phyloP scores from a whole-genome alignment of 2,113 vertebrate species.

The Axis porcinus region DNA sequence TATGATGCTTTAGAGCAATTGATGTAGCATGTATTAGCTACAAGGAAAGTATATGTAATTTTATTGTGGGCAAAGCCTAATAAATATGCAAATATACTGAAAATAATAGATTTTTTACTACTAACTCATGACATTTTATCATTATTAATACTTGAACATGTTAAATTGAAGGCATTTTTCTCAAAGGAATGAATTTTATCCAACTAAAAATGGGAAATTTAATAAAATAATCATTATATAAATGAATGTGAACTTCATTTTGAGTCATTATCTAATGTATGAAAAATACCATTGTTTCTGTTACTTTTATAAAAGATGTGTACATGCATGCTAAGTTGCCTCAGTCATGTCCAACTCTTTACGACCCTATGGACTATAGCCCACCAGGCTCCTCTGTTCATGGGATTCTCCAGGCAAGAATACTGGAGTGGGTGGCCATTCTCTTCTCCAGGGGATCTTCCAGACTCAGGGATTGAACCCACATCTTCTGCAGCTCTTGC shows the following conservation, averaged over 20 bases:
- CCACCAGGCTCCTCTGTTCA: neutral
- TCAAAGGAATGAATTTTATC: neutral
- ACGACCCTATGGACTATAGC: neutral
- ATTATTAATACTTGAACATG: neutral
- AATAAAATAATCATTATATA: neutral
- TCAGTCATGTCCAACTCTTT: neutral
- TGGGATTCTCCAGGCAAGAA: neutral
- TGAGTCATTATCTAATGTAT: neutral
- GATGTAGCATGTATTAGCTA: neutral
- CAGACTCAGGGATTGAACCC: fast-evolving
- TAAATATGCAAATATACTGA: neutral
- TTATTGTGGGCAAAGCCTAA: neutral
- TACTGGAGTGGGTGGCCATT: neutral
- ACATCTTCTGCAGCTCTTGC: neutral
- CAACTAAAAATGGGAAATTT: neutral
- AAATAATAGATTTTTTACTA: neutral
- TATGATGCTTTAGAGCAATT: neutral
- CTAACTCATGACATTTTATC: neutral
- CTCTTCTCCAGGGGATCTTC: neutral
- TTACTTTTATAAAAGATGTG: neutral
- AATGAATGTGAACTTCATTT: neutral
- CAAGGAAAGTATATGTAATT: neutral
- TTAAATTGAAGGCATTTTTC: neutral
- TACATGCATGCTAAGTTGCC: neutral
- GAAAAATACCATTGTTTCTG: neutral